phyloP scores from a whole-genome alignment of 2,888 invertebrate genomes.

The Cabera pusaria region DNA sequence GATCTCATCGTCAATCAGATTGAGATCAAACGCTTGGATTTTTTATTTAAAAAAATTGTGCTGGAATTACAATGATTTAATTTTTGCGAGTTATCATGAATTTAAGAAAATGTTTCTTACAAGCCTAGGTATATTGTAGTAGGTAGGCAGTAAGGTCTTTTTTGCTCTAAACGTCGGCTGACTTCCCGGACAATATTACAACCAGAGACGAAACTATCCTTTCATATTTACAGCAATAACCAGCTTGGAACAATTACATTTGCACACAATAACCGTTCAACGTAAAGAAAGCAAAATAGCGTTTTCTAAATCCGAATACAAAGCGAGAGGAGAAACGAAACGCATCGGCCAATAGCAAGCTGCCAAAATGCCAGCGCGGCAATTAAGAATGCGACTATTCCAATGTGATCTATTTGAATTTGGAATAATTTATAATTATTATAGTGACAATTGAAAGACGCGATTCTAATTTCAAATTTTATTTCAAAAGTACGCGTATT shows the following conservation, averaged over 20 bases:
- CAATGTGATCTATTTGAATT: constrained; percentile 58
- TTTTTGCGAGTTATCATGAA: too few species aligned
- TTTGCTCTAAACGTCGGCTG: constrained; percentile 1
- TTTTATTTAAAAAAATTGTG: too few species aligned
- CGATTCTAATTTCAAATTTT: constrained; percentile 49
- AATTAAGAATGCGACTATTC: constrained; percentile 77
- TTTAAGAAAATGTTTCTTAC: too few species aligned
- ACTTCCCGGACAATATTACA: constrained; percentile 6
- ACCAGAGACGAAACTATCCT: constrained; percentile 40
- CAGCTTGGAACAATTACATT: constrained; percentile 72
- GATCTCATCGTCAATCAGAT: too few species aligned
- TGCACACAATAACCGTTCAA: constrained; percentile 71
- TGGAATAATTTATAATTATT: constrained; percentile 53
- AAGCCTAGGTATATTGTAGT: too few species aligned
- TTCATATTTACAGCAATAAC: constrained; percentile 66
- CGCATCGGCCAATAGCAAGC: constrained; percentile 68
- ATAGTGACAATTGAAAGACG: constrained; percentile 37
- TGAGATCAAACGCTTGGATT: too few species aligned
- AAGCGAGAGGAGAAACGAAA: constrained; percentile 73
- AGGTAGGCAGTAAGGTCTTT: too few species aligned
- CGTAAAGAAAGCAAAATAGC: constrained; percentile 68
- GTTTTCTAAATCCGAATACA: constrained; percentile 79
- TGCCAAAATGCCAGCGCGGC: constrained; percentile 73
- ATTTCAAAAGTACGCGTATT: constrained; percentile 52
- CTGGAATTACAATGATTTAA: too few species aligned